These are phyloP conservation scores for Campoletis sonorensis DNA, from an alignment of 1,140 invertebrate species.

Conservation along the genomic window DNA sequence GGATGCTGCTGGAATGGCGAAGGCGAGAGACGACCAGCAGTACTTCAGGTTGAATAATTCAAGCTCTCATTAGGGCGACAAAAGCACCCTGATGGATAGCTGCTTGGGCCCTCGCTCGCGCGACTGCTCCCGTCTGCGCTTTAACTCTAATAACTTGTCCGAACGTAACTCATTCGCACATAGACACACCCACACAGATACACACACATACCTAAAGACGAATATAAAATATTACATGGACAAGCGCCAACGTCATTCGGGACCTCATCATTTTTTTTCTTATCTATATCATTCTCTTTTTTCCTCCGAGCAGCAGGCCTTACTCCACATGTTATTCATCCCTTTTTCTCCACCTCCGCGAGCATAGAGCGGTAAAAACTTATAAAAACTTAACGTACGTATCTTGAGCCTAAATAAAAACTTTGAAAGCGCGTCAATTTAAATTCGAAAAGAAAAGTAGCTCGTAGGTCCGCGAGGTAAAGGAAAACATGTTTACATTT, in stretches of 20 bases:
- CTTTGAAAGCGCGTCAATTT: no score
- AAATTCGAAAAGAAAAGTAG: no score
- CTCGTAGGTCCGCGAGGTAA: no score
- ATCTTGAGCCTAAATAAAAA: neutral
- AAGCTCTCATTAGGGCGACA: conserved; percentile 78
- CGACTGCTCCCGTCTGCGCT: conserved; percentile 22
- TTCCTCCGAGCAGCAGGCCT: neutral
- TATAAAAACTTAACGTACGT: neutral
- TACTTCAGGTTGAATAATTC: conserved; percentile 76
- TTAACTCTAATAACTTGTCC: conserved; percentile 32
- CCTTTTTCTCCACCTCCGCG: neutral
- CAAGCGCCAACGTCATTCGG: neutral
- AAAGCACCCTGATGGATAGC: conserved; percentile 78
- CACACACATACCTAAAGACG: neutral
- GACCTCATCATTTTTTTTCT: conserved; percentile 11
- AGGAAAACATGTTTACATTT: no score
- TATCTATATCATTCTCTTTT: neutral
- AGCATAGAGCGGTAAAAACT: neutral
- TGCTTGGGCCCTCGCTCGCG: conserved; percentile 66
- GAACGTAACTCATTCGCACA: conserved; percentile 25
- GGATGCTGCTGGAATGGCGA: conserved; percentile 44
- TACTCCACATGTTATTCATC: neutral
- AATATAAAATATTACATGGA: no score
- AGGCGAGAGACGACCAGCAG: conserved; percentile 59
- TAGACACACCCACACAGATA: neutral